Evolutionary conservation across 2,113 vertebrate species (phyloP), one percentile per base, ranked within the genome.

Genomic region (Chaetorhynchus papuensis): DNA sequence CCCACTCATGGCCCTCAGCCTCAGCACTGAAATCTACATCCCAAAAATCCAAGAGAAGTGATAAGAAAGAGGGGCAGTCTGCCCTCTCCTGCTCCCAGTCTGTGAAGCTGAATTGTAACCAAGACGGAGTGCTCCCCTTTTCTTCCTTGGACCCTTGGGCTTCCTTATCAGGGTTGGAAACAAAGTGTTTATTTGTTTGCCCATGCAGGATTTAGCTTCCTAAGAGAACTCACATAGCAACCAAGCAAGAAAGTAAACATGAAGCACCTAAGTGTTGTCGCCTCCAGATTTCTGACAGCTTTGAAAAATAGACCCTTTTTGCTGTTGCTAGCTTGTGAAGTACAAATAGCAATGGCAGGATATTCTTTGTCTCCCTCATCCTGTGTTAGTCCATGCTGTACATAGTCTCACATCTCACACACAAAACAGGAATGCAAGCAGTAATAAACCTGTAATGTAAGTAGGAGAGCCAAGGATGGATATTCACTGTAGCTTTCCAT

Each of bases 381-480:
- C 65, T 60, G 13, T 64, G 39, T 77, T 74, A 85, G 78, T 57
- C 44, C 54, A 12, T 83, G 22, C 56, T 74, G 66, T 83, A 70
- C 54, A 10, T 9, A 44, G 75, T 70, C 75, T 88, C 60, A 78
- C 64, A 90, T 41, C 65, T 89, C 74, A 39, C 52, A 88, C 37
- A 93, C 64, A 77, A 71, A 95, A 88, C 33, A 90, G 68, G 83
- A 96, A 96, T 94, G 92, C 35, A 56, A 88, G 79, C 83, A 86
- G 49, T 74, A 90, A 93, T 96, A 96, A 96, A 95, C 87, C 54
- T 90, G 68, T 33, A 86, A 70, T 71, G 60, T 27, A 64, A 59
- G 64, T 66, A 74, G 52, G 14, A 63, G 28, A 96, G 75, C 85
- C 85, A 96, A 89, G 68, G 72, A 78, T 63, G 64, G 79, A 92